Evolutionary conservation across 2,888 invertebrate genomes (phyloP), one percentile per base, ranked within the genome.

Genomic region (Arctia plantaginis): DNA sequence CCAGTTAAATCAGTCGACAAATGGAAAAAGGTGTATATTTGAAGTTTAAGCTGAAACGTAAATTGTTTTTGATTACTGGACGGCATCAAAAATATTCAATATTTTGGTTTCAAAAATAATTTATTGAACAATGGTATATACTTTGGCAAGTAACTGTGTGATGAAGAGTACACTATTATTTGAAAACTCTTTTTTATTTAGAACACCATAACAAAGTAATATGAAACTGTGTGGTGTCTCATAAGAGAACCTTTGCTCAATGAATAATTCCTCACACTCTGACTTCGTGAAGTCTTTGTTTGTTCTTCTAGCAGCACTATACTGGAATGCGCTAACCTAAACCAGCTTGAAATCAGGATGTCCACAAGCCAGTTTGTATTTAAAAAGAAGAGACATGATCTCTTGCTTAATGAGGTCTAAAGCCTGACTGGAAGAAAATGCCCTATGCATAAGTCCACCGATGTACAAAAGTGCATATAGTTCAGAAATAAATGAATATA

Each of bases 1-100:
- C 85, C 88, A 72, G 77, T 88, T 8, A 89, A 89, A 78, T 86
- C 88, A 39, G 65, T 82, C 51, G 88, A 88, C n/a, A 88, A 87
- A 77, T 88, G 88, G 88, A 88, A 88, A 75, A 87, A 88, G 87
- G 88, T 88, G 76, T 4, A 35, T 27, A 35, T 73, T 35, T 27
- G 44, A 15, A 44, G 66, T 80, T 76, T 23, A 66, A 39, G 27
- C 12, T 27, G 44, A 10, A 18, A 44, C 15, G 15, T 44, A 15
- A 62, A 51, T 51, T 51, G 13, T 59, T 59, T n/a, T 27, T 27
- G 13, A n/a, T 23, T 3, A 13, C n/a, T 27, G n/a, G 12, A 59
- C n/a, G n/a, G 59, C 27, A 59, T 59, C 15, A 59, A 27, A n/a
- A 59, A 59, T 59, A 27, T 55, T 51, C 23, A 51, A 51, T 51